Base-by-base conservation (phyloP, 1,140 invertebrate genomes). In the Drosophila quadrilineata region DNA sequence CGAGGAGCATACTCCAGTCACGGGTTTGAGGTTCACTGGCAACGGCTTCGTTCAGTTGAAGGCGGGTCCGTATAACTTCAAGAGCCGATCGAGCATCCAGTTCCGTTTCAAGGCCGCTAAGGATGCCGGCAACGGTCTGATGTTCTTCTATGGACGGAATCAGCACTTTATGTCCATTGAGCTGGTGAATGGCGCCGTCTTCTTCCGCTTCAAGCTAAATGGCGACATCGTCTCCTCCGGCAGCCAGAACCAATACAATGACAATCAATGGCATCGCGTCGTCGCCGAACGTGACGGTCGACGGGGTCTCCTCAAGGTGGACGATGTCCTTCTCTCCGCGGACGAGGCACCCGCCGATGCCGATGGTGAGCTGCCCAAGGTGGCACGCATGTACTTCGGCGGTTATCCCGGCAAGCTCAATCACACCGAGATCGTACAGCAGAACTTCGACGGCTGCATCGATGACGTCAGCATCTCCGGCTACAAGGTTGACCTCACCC, bases 391-490 rank as follows among this genome's bases (percentile, higher is more conserved):
- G 75, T 98, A 95, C 89, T 95, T 99, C 68, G 98, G 98, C 62
- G 98, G 97, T 1, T 95, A 94, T 89, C 94, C 94, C 0, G 91
- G 91, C 2, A 91, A 92, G n/a, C 94, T 94, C 71, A 90, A 91
- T 16, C 94, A 93, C 43, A 87, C 90, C 8, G 91, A 93, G 24
- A 93, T 95, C 0, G 94, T 93, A 0, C 93, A 92, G 36, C 90
- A 92, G 17, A 95, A 95, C 45, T 99, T 99, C 89, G 97, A 98
- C 77, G 98, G 98, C 2, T 99, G 98, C 87, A 95, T 99, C 31
- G 93, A 96, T 72, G 92, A 95, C 59, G 93, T 99, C 1, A 91
- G 92, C 14, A 94, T 99, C 40, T 92, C 93, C 6, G 92, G 93
- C 0, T 92, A 92, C 4, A 92, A 93, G n/a, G 92, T 97, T 21